These are phyloP conservation scores for Typhlomys cinereus DNA, from an alignment of 2,113 vertebrate species.

Conservation along the genomic window DNA sequence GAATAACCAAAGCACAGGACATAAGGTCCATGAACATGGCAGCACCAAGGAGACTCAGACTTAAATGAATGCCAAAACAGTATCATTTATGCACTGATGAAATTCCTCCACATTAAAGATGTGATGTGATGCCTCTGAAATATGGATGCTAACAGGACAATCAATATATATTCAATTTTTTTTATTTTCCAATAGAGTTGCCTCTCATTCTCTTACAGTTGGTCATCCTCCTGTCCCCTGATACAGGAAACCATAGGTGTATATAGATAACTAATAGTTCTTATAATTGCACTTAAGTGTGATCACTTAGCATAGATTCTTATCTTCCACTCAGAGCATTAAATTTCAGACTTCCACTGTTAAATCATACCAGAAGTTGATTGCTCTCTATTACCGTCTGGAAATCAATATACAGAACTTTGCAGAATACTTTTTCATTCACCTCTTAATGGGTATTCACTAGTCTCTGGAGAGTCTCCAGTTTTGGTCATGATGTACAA, in stretches of 20 bases:
- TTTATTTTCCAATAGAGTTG: neutral
- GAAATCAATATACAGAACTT: neutral
- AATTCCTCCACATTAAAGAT: neutral
- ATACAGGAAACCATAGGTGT: neutral
- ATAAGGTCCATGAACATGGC: neutral
- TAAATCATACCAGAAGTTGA: neutral
- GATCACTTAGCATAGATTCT: neutral
- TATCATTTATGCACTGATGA: neutral
- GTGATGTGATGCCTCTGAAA: neutral
- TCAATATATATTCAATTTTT: neutral
- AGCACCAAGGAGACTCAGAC: neutral
- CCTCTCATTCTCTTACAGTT: neutral
- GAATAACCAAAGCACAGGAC: neutral
- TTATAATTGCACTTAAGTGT: neutral
- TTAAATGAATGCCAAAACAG: neutral
- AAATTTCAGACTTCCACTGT: neutral
- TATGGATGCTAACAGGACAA: neutral
- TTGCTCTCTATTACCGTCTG: neutral
- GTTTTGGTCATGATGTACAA: neutral
- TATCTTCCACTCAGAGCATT: neutral
- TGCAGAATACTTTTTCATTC: neutral
- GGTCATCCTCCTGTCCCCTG: neutral
- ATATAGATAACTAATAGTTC: neutral
- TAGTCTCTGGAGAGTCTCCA: neutral
- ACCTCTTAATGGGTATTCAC: neutral